phyloP scores from a whole-genome alignment of 2,113 vertebrate genomes.

The Lycaon pictus region DNA sequence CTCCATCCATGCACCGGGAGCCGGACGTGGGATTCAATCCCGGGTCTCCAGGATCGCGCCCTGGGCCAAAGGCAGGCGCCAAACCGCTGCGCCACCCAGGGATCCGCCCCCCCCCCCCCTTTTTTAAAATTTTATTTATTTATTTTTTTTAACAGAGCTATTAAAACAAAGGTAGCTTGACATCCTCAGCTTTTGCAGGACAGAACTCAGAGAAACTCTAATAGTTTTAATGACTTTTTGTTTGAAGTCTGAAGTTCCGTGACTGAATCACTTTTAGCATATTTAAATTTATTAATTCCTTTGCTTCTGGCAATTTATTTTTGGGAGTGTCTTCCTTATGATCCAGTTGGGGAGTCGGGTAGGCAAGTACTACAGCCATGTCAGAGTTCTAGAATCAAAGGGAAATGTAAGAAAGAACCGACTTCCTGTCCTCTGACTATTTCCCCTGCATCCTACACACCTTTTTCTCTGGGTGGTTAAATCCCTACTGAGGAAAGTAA shows the following conservation, averaged over 20 bases:
- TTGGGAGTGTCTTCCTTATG: not conserved
- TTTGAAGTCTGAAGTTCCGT: conserved; percentile 65
- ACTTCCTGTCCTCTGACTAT: not conserved
- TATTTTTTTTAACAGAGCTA: not conserved
- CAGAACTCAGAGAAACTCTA: not conserved
- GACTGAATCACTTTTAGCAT: conserved; percentile 51
- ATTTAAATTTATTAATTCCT: conserved; percentile 60
- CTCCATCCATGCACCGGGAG: no score
- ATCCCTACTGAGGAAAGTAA: not conserved
- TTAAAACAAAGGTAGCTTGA: not conserved
- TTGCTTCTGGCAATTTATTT: conserved; percentile 67
- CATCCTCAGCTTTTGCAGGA: not conserved
- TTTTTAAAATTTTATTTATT: no score
- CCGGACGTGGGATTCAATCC: no score
- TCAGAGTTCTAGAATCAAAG: conserved; percentile 9
- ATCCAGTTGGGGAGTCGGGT: not conserved
- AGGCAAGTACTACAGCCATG: not conserved
- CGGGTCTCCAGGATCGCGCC: no score
- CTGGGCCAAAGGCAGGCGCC: no score
- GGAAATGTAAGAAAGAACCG: not conserved
- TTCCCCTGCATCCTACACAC: not conserved
- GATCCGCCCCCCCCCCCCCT: no score
- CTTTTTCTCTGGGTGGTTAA: not conserved
- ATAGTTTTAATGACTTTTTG: conserved; percentile 63
- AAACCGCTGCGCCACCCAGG: no score